Evolutionary conservation across 2,888 invertebrate genomes (phyloP), one percentile per base, ranked within the genome.

Genomic region (Tubulanus polymorphus): DNA sequence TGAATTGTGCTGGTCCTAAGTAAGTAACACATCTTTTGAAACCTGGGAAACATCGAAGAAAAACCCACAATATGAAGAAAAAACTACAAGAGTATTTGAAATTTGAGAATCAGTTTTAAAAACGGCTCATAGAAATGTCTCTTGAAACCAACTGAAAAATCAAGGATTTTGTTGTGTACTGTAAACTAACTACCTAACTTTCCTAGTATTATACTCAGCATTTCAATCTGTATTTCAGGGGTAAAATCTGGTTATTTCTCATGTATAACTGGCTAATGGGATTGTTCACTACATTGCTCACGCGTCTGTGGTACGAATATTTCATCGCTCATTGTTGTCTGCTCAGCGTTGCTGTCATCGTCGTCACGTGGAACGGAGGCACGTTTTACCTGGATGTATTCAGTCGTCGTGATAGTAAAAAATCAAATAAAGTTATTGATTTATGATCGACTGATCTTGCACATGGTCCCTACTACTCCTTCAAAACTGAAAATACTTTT

Each of bases 311-410:
- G 61, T 73, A 67, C 56, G 64, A 66, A 48, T 71, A 62, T 51
- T 71, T 65, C 57, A 56, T 63, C 10, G 66, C 67, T 3, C 68
- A 73, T 61, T 67, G 67, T 37, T 41, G 68, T 12, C 63, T 64
- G 32, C 54, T 73, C 15, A 51, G 55, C 2, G 25, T 66, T 15
- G 61, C 69, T 46, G 51, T 60, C 18, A 45, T 65, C 2, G 49
- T 67, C 0, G 62, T 65, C 5, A 55, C 65, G 3, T 71, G 64
- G 60, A 72, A 73, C 37, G 73, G 74, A 0, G 69, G 69, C n/a
- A 68, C 64, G 29, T 74, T 66, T 56, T 73, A 74, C 59, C 62
- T 73, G 35, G 70, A 74, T 57, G 72, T 73, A 27, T 73, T 73
- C 57, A 63, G 65, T n/a, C n/a, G n/a, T n/a, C n/a, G n/a, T n/a